Percentiles rank a stretch among this genome's conserved stretches.
Evolutionary conservation across 2,113 vertebrate species (phyloP).

Genomic region (Microtus pennsylvanicus): DNA sequence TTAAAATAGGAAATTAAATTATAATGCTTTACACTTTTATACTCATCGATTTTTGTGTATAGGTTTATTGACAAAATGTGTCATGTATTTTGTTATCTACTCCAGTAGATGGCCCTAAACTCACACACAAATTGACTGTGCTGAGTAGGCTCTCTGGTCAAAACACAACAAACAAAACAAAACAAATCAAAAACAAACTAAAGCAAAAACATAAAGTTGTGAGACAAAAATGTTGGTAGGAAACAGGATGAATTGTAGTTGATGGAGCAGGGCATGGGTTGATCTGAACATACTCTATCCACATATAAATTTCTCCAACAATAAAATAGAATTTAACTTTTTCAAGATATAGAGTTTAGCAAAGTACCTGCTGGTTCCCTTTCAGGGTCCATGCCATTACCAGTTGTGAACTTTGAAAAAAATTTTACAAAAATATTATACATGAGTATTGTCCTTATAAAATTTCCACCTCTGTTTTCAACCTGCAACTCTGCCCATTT

Average conservation of each 20-base stretch:
- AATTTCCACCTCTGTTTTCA: not conserved
- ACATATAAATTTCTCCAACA: not conserved
- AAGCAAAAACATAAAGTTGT: not conserved
- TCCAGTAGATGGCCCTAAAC: not conserved
- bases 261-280: no score
- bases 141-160: not conserved
- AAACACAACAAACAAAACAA: not conserved
- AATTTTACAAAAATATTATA: not conserved
- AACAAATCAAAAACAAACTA: not conserved
- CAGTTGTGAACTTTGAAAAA: not conserved
- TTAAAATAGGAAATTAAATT: not conserved
- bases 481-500: no score
- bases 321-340: not conserved
- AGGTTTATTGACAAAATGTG: not conserved
- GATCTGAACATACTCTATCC: no score
- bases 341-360: not conserved
- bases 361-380: no score
- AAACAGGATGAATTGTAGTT: not conserved
- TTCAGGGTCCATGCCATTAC: not conserved
- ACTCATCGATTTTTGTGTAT: not conserved
- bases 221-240: not conserved
- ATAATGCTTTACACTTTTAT: not conserved
- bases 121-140: not conserved
- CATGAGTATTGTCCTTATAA: not conserved
- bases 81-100: not conserved